These are phyloP conservation scores for Blennius ocellaris DNA, from an alignment of 2,113 vertebrate species.

Conservation along the genomic window DNA sequence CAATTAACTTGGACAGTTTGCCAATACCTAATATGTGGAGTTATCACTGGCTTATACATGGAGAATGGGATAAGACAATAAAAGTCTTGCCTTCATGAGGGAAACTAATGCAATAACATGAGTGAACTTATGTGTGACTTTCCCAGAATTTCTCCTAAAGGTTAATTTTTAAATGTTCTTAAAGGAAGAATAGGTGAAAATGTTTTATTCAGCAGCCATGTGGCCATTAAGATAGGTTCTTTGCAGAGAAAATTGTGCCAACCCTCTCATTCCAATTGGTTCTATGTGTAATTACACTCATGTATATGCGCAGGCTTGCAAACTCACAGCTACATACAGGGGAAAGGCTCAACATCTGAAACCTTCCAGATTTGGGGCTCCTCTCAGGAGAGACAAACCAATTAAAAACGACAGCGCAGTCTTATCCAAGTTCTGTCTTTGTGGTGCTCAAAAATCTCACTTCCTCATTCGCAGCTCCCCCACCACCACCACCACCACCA, in stretches of 20 bases:
- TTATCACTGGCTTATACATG: neutral
- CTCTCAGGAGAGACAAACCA: constrained; percentile 82
- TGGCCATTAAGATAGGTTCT: constrained; percentile 10
- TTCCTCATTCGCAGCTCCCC: constrained; percentile 43
- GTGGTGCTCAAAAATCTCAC: constrained; percentile 55
- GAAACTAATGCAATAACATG: no score
- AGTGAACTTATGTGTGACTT: no score
- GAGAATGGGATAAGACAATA: neutral
- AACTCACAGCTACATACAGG: constrained; percentile 16
- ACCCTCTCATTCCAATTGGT: constrained; percentile 1
- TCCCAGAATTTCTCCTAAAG: no score
- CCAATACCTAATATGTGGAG: neutral
- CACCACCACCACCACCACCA: no score
- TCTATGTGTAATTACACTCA: neutral
- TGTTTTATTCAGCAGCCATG: neutral
- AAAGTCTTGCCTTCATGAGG: neutral
- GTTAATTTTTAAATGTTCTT: neutral
- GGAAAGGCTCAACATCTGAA: constrained; percentile 56
- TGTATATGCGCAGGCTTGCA: constrained; percentile 24
- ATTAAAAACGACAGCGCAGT: constrained; percentile 75
- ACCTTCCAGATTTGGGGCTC: constrained; percentile 72
- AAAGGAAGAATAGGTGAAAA: neutral
- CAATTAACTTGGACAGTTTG: neutral
- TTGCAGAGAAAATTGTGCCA: neutral
- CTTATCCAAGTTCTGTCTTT: constrained; percentile 75